phyloP scores from a whole-genome alignment of 2,888 invertebrate species.

The Torymus texanus region DNA sequence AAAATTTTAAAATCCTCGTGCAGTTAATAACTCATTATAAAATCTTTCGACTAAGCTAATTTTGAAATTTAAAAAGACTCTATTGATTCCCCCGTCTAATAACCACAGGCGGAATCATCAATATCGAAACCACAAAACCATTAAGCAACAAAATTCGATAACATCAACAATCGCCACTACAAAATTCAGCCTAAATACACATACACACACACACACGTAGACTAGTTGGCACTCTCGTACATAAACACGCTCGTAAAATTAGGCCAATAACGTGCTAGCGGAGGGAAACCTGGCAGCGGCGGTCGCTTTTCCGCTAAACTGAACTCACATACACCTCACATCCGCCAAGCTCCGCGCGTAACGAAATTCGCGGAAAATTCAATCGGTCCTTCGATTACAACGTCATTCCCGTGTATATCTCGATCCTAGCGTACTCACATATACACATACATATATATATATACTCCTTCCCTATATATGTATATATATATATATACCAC shows the following conservation, averaged over 20 bases:
- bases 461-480: neutral
- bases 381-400: conserved; percentile 19
- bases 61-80: no score
- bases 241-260: no score
- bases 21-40: no score
- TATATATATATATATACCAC: conserved; percentile 1
- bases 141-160: neutral
- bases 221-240: no score
- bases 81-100: neutral
- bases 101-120: neutral
- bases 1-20: no score
- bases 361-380: conserved; percentile 30
- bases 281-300: neutral
- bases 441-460: neutral
- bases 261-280: no score
- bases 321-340: neutral
- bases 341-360: conserved; percentile 11
- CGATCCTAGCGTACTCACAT: no score
- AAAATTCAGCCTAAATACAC: neutral
- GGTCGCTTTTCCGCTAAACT: conserved; percentile 2
- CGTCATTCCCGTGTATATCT: neutral
- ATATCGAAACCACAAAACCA: neutral
- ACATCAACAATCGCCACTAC: neutral
- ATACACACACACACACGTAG: neutral
- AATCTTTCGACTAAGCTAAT: no score